phyloP scores from a whole-genome alignment of 2,888 invertebrate genomes.

The Troides aeacus region DNA sequence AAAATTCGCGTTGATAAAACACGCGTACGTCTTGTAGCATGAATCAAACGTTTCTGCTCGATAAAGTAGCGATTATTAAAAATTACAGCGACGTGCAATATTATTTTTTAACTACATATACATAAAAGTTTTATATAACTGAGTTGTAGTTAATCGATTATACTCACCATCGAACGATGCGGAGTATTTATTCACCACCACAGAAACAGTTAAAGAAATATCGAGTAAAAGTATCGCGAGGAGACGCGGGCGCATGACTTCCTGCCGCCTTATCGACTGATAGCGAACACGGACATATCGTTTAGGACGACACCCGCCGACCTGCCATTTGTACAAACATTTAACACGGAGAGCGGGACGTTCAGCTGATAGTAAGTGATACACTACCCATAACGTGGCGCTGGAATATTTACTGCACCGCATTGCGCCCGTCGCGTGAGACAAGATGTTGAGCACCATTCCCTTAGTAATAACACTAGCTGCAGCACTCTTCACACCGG shows the following conservation, averaged over 20 bases:
- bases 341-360: neutral
- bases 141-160: slow-evolving; percentile 8
- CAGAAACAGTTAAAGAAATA: slow-evolving; percentile 25
- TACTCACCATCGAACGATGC: slow-evolving; percentile 21
- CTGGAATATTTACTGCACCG: too few species aligned
- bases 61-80: slow-evolving; percentile 2
- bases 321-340: slow-evolving; percentile 19
- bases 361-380: too few species aligned
- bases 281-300: slow-evolving; percentile 29
- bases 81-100: slow-evolving; percentile 2
- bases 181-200: slow-evolving; percentile 24
- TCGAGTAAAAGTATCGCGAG: slow-evolving; percentile 8
- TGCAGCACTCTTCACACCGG: too few species aligned
- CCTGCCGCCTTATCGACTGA: slow-evolving; percentile 30
- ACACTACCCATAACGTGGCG: too few species aligned
- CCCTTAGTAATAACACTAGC: too few species aligned
- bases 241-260: slow-evolving; percentile 32
- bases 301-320: slow-evolving; percentile 7
- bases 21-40: too few species aligned
- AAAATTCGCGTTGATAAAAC: too few species aligned
- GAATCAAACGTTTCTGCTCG: slow-evolving; percentile 14
- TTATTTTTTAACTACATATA: neutral
- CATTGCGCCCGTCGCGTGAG: too few species aligned
- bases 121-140: slow-evolving; percentile 7
- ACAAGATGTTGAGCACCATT: too few species aligned